Base-by-base conservation (phyloP, 2,888 invertebrate genomes). In the Sepioteuthis lessoniana region DNA sequence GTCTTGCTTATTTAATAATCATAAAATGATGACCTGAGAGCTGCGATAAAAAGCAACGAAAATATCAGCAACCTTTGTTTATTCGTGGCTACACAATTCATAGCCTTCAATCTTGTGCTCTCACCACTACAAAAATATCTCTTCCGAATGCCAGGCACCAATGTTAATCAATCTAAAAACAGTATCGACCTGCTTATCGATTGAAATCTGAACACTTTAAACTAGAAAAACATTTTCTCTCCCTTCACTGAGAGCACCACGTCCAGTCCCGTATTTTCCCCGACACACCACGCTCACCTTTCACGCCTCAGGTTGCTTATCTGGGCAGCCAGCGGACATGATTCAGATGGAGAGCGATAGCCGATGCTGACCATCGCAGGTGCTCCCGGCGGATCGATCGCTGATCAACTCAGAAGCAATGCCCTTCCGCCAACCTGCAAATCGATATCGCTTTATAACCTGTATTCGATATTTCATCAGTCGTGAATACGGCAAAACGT, bases 181-280 rank as follows among this genome's bases (percentile, higher is more conserved):
- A 76, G 10, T 76, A 76, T 76, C n/a, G 76, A 76, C 13, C 31
- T n/a, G 31, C 21, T n/a, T 25, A 60, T 60, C 60, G 76, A 76
- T 76, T 76, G 31, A 76, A 76, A 76, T 16, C 31, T 76, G n/a
- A n/a, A 76, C n/a, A n/a, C n/a, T 76, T 76, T n/a, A 76, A 76
- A 76, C 76, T 76, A n/a, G 31, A 76, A 76, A 76, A 76, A 76
- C 31, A 76, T n/a, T n/a, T 76, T 76, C 76, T 76, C 76, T 76
- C n/a, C 31, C 31, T 31, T n/a, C 8, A n/a, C n/a, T 31, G n/a
- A 31, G n/a, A 76, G 31, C 16, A 13, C 31, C 31, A 5, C n/a
- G 16, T 76, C 76, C 76, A 76, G 31, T 0, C n/a, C 76, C 2
- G 76, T 5, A 31, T n/a, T 60, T 60, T 31, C 16, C 19, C 31